These are phyloP conservation scores for Pseudomyrmex pallidus DNA, from an alignment of 1,140 invertebrate species.

Conservation along the genomic window DNA sequence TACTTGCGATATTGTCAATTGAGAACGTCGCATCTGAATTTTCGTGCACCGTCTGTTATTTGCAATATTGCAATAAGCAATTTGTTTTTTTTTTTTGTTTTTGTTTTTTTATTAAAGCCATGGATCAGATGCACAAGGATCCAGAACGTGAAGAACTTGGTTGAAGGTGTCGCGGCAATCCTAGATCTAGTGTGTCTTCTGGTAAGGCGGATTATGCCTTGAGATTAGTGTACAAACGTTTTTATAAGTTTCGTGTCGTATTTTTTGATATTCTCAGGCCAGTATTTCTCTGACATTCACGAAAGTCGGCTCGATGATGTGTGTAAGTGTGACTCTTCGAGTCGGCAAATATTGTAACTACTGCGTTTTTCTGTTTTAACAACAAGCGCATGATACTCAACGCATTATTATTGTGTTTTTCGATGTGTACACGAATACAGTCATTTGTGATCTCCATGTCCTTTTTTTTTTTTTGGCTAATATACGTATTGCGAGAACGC, in stretches of 20 bases:
- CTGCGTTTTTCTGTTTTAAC: background rate
- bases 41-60: too few species aligned
- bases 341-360: background rate
- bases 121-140: too few species aligned
- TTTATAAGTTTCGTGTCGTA: background rate
- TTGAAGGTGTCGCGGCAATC: too few species aligned
- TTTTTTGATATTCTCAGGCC: slow-evolving; percentile 54
- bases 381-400: slow-evolving; percentile 13
- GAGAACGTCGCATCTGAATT: too few species aligned
- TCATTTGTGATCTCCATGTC: slow-evolving; percentile 65
- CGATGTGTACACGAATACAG: slow-evolving; percentile 48
- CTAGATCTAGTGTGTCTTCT: too few species aligned
- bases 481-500: slow-evolving; percentile 46
- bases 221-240: slow-evolving; percentile 10
- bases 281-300: slow-evolving; percentile 48
- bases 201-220: too few species aligned
- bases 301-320: background rate
- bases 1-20: too few species aligned
- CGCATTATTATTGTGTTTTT: slow-evolving; percentile 26
- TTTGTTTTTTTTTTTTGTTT: too few species aligned
- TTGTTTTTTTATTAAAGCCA: too few species aligned
- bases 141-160: too few species aligned
- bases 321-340: background rate
- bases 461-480: slow-evolving; percentile 45
- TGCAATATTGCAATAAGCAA: too few species aligned